phyloP scores from a whole-genome alignment of 92 coral and sea anemone genomes.

The Umimayanthus chanpuru region DNA sequence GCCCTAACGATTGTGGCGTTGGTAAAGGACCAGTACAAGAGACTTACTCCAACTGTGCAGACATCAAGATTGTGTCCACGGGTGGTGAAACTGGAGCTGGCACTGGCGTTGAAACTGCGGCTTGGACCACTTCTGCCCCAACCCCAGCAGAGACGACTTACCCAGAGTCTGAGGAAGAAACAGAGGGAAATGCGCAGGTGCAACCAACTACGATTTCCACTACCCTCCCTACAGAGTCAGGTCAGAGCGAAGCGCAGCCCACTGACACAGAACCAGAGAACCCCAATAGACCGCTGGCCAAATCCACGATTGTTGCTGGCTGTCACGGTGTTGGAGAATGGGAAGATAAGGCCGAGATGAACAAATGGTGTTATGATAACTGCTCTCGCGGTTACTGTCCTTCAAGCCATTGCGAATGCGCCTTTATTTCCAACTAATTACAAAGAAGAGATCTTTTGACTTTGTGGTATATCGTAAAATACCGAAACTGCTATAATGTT shows the following conservation, averaged over 20 bases:
- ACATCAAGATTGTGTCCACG: conserved; percentile 20
- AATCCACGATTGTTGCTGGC: neutral
- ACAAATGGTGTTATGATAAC: neutral
- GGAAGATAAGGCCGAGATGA: neutral
- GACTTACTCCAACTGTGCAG: conserved; percentile 44
- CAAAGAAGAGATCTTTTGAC: neutral
- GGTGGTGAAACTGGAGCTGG: neutral
- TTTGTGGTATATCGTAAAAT: neutral
- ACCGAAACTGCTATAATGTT: neutral
- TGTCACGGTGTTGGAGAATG: neutral
- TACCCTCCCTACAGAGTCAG: neutral
- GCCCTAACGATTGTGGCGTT: neutral
- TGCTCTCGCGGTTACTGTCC: conserved; percentile 5
- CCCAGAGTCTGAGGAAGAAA: neutral
- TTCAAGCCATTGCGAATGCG: neutral
- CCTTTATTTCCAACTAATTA: neutral
- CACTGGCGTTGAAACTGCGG: neutral
- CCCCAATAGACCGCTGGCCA: too few relatives aligned
- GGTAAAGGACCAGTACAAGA: conserved; percentile 35
- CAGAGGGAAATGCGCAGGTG: neutral
- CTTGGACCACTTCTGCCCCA: neutral
- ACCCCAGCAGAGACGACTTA: neutral
- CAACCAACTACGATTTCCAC: neutral
- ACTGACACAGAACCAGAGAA: too few relatives aligned
- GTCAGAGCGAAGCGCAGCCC: too few relatives aligned